phyloP scores from a whole-genome alignment of 2,888 invertebrate species.

The Cheilosia pagana region DNA sequence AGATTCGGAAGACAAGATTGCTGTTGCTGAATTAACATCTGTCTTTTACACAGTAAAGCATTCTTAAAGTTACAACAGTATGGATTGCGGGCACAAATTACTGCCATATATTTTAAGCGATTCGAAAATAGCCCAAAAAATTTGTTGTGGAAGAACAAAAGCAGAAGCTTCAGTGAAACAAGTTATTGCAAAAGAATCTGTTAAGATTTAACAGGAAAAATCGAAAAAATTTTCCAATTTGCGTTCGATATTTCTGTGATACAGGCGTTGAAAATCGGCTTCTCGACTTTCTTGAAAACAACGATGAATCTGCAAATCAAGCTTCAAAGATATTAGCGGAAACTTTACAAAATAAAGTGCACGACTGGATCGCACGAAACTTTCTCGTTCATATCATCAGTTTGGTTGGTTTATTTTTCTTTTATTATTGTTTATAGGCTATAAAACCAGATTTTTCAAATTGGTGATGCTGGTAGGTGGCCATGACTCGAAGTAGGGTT shows the following conservation, averaged over 20 bases:
- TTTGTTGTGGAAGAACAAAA: slow-evolving; percentile 31
- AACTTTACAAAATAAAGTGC: slow-evolving; percentile 29
- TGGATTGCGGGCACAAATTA: slow-evolving; percentile 25
- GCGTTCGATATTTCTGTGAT: slow-evolving; percentile 32
- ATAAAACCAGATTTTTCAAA: no score
- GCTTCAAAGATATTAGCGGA: slow-evolving; percentile 13
- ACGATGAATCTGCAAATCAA: slow-evolving; percentile 31
- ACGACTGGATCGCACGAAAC: no score
- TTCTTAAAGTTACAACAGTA: slow-evolving; percentile 30
- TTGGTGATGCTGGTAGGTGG: no score
- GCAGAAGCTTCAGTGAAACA: slow-evolving; percentile 24
- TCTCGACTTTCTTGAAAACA: slow-evolving; percentile 28
- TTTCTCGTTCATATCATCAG: no score
- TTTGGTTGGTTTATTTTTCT: no score
- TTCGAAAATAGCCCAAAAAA: slow-evolving; percentile 24
- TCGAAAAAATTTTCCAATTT: slow-evolving; percentile 48
- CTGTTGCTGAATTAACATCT: slow-evolving; percentile 22
- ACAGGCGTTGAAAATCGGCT: slow-evolving; percentile 15
- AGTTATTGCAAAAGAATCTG: slow-evolving; percentile 29
- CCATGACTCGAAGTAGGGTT: no score
- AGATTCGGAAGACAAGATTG: slow-evolving; percentile 25
- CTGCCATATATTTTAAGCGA: slow-evolving; percentile 26
- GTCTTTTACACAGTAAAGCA: slow-evolving; percentile 23
- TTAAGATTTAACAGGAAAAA: slow-evolving; percentile 36
- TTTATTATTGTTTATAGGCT: no score